Evolutionary conservation across 2,797 vertebrate genomes (phyloP).

Genomic region (Pangasius mekongensis): DNA sequence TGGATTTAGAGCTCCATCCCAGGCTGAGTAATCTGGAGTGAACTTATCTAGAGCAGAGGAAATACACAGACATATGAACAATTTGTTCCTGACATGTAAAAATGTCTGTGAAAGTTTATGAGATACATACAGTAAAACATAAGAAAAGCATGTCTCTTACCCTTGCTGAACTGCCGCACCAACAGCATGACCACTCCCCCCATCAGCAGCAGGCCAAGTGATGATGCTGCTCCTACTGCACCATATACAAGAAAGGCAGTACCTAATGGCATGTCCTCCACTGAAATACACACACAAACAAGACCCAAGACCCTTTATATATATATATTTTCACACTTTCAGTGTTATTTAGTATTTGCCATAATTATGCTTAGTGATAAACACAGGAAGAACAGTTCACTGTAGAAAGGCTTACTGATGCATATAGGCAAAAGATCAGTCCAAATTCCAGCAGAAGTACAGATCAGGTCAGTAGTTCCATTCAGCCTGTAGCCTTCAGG

Average conservation of each 20-base stretch:
- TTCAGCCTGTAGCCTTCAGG: conserved; percentile 62
- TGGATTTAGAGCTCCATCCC: conserved; percentile 63
- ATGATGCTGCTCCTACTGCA: conserved; percentile 37
- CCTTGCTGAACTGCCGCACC: conserved; percentile 24
- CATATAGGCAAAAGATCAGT: conserved; percentile 50
- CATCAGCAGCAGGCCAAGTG: conserved; percentile 48
- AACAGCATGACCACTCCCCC: conserved; percentile 57
- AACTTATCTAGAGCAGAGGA: conserved; percentile 45
- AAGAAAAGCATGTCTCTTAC: conserved; percentile 53
- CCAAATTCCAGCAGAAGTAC: conserved; percentile 69
- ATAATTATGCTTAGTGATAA: background rate
- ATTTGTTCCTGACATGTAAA: background rate
- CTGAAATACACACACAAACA: conserved; percentile 53
- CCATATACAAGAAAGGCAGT: conserved; percentile 52
- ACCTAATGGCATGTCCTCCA: conserved; percentile 38
- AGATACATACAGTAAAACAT: background rate
- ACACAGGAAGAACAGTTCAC: background rate
- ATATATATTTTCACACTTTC: background rate
- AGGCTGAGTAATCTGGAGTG: conserved; percentile 12
- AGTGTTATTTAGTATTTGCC: background rate
- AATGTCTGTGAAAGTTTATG: background rate
- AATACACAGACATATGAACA: conserved; percentile 15
- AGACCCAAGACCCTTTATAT: background rate
- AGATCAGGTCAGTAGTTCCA: conserved; percentile 60
- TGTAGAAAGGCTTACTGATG: conserved; percentile 15